Evolutionary conservation across 2,888 invertebrate genomes (phyloP), one percentile per base, ranked within the genome.

Genomic region (Mythimna impura): DNA sequence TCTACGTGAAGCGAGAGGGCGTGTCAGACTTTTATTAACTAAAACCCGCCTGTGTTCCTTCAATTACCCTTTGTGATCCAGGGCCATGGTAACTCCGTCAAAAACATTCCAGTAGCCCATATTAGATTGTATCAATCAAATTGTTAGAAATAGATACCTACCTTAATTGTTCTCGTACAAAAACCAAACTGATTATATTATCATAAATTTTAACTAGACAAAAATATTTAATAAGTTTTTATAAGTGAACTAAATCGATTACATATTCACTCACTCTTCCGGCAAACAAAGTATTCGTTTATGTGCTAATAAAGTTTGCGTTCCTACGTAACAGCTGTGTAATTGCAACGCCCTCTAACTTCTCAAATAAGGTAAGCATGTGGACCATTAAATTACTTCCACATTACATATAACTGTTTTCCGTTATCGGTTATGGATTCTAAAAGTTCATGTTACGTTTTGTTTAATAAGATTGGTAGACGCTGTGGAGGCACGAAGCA

Each of bases 331-430:
- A 75, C 54, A 63, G 22, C 63, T 43, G 71, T 73, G 64, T 55
- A 36, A 71, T 70, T 65, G 36, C 36, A 69, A 72, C 65, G 75
- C 74, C 73, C 76, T 47, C 63, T 82, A 74, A 6, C 54, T 25
- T 65, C 30, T 60, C 68, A 70, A 71, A 76, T 73, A 77, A 71
- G 78, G 73, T 65, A 25, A 57, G 40, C 54, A 72, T 72, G 76
- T 71, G 63, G 80, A 76, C 67, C 78, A 80, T 78, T 67, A 68
- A 82, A 84, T 82, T 72, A 81, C 87, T 86, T 86, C 84, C 84
- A 82, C 83, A 74, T 87, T 83, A 78, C 81, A 81, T 87, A 71
- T 78, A 77, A 69, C 71, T 71, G 54, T 47, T 82, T 82, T 80
- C 75, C 69, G 67, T 72, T 79, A 71, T 73, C 60, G n/a, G 36